phyloP scores from a whole-genome alignment of 2,113 vertebrate species.

The Malurus elegans region DNA sequence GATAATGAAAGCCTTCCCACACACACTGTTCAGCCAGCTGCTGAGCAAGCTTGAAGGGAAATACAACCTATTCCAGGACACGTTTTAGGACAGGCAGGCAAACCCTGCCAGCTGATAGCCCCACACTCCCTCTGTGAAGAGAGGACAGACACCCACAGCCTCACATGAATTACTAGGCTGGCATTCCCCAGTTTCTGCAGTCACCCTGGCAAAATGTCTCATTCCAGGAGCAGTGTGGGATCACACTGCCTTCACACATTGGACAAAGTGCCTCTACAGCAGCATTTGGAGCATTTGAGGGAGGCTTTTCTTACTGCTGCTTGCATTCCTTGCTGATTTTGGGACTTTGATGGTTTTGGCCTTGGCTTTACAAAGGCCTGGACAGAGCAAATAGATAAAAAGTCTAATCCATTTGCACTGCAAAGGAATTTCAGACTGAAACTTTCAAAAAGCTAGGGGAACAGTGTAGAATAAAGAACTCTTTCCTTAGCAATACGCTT shows the following conservation, averaged over 20 bases:
- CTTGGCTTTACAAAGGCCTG: not conserved
- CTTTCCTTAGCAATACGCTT: not conserved
- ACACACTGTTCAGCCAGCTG: not conserved
- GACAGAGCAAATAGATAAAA: not conserved
- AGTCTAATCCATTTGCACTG: not conserved
- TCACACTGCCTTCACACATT: not conserved
- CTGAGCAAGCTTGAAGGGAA: not conserved
- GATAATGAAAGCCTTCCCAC: not conserved
- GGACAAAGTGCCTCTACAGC: not conserved
- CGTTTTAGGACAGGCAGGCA: not conserved
- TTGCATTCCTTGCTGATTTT: not conserved
- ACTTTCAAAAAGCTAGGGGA: not conserved
- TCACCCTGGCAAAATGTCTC: not conserved
- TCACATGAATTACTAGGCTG: not conserved
- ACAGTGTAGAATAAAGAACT: not conserved
- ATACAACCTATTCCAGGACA: not conserved
- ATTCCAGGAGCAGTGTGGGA: not conserved
- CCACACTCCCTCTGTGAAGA: not conserved
- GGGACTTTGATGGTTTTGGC: not conserved
- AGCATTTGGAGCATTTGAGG: rapidly evolving
- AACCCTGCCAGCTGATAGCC: not conserved
- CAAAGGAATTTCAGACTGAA: not conserved
- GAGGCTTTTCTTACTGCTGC: not conserved
- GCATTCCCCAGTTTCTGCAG: not conserved
- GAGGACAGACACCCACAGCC: not conserved